A percentile compares a stretch with the other conserved stretches of the same genome.
phyloP scores from a whole-genome alignment of 2,888 invertebrate species.

The Caenorhabditis auriculariae region DNA sequence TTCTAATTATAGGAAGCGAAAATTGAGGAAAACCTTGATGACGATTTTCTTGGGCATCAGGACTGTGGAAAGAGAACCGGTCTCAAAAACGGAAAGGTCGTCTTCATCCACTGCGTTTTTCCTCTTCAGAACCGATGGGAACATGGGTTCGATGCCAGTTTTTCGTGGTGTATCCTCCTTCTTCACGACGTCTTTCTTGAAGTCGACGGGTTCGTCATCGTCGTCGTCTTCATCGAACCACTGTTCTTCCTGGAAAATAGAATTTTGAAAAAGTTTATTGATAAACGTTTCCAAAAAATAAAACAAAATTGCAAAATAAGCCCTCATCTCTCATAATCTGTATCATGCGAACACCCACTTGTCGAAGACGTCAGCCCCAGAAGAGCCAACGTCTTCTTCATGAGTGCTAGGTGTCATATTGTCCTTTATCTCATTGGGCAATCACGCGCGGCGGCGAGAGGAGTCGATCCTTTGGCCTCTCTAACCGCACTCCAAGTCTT shows the following conservation, averaged over 20 bases:
- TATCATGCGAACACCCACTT: constrained; percentile 7
- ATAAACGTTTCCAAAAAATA: background rate
- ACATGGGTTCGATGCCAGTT: constrained; percentile 53
- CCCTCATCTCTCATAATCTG: constrained; percentile 16
- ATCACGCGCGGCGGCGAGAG: too few relatives aligned
- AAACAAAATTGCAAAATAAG: background rate
- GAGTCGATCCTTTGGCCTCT: background rate
- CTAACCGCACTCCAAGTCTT: too few relatives aligned
- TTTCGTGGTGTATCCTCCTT: constrained; percentile 37
- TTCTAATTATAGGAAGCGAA: background rate
- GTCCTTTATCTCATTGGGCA: constrained; percentile 7
- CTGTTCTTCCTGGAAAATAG: constrained; percentile 47
- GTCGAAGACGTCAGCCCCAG: background rate
- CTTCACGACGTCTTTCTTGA: constrained; percentile 26
- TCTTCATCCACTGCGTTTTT: constrained; percentile 40
- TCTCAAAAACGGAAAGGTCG: constrained; percentile 28
- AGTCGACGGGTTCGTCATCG: constrained; percentile 16
- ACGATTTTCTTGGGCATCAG: constrained; percentile 33
- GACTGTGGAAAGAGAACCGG: constrained; percentile 6
- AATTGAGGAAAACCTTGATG: too few relatives aligned
- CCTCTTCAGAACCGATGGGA: constrained; percentile 46
- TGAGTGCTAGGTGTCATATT: constrained; percentile 5
- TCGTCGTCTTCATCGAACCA: constrained; percentile 60
- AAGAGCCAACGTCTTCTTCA: constrained; percentile 1
- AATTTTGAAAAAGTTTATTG: background rate